Base-by-base conservation (phyloP, 2,113 vertebrate species). In the Gymnarchus niloticus region DNA sequence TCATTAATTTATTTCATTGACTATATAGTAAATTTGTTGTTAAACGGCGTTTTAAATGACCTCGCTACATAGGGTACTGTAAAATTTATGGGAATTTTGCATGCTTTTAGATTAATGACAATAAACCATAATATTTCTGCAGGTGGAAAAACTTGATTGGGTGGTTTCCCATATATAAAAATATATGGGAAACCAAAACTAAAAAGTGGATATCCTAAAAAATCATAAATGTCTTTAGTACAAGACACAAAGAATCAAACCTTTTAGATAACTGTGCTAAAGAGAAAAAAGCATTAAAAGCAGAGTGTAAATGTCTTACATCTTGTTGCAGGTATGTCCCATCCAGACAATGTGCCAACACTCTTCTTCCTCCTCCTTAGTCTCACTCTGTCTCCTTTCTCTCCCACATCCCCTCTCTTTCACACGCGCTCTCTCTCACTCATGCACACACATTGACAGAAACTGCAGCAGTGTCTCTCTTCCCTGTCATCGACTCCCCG, bases 321-420 rank as follows among this genome's bases (percentile, higher is more conserved):
- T 90, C 49, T 81, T 83, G 59, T 61, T 84, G 89, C 23, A 77
- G 87, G 59, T 81, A 84, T 86, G 46, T 87, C 83, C 81, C 85
- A 41, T 87, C 83, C 83, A 84, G 25, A 73, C 82, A 65, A 7
- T 73, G 28, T 54, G 69, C 57, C 56, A 84, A 46, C 76, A 14
- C 84, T 85, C 85, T 6, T 83, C 81, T 51, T 59, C 7, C 23
- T n/a, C 23, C 65, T 69, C 80, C 28, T 73, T 44, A 86, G 82
- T 56, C 81, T 78, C 85, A 56, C 65, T 19, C 65, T 17, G 65
- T 23, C 83, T 87, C 85, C 25, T 86, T 83, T 65, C 84, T 85
- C 57, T 54, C 65, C 61, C 59, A 48, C 56, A 69, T 84, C 52
- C 65, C 61, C 83, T 51, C 76, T n/a, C 78, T 46, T 78, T 19